Conservation (phyloP, 2,797 vertebrate species). For the Sylvia borin region DNA sequence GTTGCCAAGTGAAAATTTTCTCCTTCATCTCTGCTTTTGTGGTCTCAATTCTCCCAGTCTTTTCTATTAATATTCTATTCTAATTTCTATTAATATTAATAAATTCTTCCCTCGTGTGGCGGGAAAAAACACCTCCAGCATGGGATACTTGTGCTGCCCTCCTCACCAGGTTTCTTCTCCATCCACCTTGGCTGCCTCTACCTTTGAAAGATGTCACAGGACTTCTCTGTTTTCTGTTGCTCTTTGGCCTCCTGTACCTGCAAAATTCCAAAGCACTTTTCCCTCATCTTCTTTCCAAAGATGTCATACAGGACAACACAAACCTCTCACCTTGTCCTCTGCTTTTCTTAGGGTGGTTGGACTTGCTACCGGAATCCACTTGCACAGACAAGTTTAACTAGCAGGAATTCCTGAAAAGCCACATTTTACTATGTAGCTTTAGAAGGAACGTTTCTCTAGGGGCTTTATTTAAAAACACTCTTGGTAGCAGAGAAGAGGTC, state of each 20-base stretch:
- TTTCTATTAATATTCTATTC: background rate
- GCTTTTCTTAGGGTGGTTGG: background rate
- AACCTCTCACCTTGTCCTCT: background rate
- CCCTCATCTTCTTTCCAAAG: background rate
- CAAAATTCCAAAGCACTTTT: background rate
- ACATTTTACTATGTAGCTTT: background rate
- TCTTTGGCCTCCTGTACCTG: background rate
- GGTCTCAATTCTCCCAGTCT: background rate
- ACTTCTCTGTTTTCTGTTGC: background rate
- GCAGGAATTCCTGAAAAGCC: conserved; percentile 15
- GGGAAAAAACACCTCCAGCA: background rate
- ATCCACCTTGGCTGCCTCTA: background rate
- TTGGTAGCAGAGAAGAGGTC: background rate
- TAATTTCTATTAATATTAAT: background rate
- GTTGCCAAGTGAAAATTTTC: background rate
- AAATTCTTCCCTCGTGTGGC: accelerated
- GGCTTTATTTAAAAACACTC: background rate
- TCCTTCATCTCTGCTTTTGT: background rate
- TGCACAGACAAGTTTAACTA: background rate
- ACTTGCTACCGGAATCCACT: background rate
- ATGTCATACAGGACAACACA: accelerated
- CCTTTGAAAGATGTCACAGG: background rate
- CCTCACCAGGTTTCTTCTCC: background rate
- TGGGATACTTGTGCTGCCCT: background rate
- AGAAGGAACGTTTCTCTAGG: background rate